Evolutionary conservation across 2,113 vertebrate genomes (phyloP), one percentile per base, ranked within the genome.

Genomic region (Polyodon spathula): DNA sequence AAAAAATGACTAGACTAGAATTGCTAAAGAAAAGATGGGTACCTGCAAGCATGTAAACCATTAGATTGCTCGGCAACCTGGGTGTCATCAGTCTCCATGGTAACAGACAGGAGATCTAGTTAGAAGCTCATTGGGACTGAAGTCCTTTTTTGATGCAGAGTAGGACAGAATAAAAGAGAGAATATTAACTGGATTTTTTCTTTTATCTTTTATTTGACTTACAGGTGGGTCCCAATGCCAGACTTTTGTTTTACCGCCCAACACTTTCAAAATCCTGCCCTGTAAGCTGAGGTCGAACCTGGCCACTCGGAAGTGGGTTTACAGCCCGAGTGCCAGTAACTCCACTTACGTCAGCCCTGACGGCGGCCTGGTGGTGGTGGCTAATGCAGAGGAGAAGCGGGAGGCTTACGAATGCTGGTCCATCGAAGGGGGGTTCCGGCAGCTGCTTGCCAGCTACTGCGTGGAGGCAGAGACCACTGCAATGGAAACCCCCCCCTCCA

Each of bases 341-440:
- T 92, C 89, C 61, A 86, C 88, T 69, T 89, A 89, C 53, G 84
- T 89, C 64, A 77, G 92, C 62, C 84, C 92, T 0, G 86, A 87
- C 0, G 94, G 94, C 3, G 90, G 89, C 3, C 84, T 96, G 53
- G 86, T 96, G 38, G 88, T 97, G 65, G 90, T 93, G 56, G 91
- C 92, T 63, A 85, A 86, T 54, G 86, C 84, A 27, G 27, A 27
- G 0, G 85, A 87, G 63, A 78, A 68, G 0, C 79, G 80, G 0
- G 95, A 93, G 16, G 79, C 72, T 39, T 97, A 94, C 0, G 87
- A 95, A 76, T 97, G 95, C 77, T 98, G 94, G 95, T 93, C 95
- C 0, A 76, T 89, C 64, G 95, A 98, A 71, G 85, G 87, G 11
- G 87, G 85, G 51, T 94, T 94, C 80, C 76, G n/a, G 60, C 90